phyloP scores from a whole-genome alignment of 2,113 vertebrate species.

The Macaca mulatta region DNA sequence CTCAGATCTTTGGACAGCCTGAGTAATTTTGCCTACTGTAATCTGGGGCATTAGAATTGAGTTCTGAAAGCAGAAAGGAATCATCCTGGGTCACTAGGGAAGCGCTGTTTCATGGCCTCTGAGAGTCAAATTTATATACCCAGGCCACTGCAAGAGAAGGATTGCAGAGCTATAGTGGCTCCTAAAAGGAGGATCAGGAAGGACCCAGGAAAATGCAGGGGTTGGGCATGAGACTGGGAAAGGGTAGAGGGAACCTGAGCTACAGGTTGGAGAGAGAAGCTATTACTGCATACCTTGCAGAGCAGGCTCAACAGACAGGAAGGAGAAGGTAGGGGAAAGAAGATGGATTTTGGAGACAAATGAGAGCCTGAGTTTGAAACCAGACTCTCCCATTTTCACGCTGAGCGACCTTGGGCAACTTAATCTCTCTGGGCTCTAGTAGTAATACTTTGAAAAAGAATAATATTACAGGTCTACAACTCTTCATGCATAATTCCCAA shows the following conservation, averaged over 20 bases:
- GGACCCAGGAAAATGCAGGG: background rate
- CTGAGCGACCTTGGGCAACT: background rate
- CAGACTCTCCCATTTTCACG: background rate
- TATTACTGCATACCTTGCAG: rapidly evolving
- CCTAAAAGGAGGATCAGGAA: background rate
- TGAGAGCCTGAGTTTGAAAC: background rate
- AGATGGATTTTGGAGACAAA: background rate
- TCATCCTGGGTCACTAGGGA: background rate
- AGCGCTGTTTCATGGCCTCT: background rate
- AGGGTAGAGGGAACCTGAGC: background rate
- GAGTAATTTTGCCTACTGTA: background rate
- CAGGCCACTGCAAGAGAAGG: background rate
- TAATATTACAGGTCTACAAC: background rate
- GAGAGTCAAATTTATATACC: background rate
- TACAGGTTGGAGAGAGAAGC: rapidly evolving
- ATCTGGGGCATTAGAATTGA: background rate
- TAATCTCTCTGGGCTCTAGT: background rate
- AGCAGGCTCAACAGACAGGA: background rate
- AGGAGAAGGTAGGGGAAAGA: background rate
- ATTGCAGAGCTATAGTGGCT: background rate
- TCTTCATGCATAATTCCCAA: background rate
- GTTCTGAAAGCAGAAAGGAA: background rate
- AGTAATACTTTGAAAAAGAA: background rate
- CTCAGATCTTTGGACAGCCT: background rate
- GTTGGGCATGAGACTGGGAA: background rate